A percentile compares a stretch with the other conserved stretches of the same genome.
Conservation (phyloP, 2,888 invertebrate species). For the Antheraea assamensis region DNA sequence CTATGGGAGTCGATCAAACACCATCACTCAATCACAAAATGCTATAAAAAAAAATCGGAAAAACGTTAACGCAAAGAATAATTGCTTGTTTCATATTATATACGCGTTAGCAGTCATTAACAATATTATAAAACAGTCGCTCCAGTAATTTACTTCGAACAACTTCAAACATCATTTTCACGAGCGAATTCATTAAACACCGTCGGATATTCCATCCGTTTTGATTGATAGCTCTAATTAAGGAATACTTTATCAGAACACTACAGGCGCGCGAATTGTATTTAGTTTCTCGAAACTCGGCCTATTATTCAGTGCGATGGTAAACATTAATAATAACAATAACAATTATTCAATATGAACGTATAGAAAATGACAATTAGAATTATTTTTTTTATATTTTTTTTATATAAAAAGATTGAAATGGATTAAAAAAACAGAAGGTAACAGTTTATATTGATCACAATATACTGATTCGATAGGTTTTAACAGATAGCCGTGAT, state of each 20-base stretch:
- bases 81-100: not conserved
- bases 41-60: not conserved
- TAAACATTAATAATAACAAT: not conserved
- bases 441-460: no score
- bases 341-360: no score
- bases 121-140: constrained; percentile 25
- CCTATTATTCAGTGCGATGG: not conserved
- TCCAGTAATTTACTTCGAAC: constrained; percentile 18
- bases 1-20: not conserved
- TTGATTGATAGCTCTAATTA: constrained; percentile 16
- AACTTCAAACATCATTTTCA: constrained; percentile 13
- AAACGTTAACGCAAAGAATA: not conserved
- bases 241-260: constrained; percentile 7
- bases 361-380: no score
- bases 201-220: constrained; percentile 2
- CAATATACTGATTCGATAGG: no score
- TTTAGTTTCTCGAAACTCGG: not conserved
- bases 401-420: no score
- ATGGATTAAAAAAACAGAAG: no score
- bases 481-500: no score
- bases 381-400: no score
- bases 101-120: not conserved
- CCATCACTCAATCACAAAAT: not conserved
- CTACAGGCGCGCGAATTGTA: constrained; percentile 9
- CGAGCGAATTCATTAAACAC: constrained; percentile 10